A percentile compares a stretch with the other conserved stretches of the same genome.
phyloP scores from a whole-genome alignment of 2,113 vertebrate species.

The Calyptomena viridis region DNA sequence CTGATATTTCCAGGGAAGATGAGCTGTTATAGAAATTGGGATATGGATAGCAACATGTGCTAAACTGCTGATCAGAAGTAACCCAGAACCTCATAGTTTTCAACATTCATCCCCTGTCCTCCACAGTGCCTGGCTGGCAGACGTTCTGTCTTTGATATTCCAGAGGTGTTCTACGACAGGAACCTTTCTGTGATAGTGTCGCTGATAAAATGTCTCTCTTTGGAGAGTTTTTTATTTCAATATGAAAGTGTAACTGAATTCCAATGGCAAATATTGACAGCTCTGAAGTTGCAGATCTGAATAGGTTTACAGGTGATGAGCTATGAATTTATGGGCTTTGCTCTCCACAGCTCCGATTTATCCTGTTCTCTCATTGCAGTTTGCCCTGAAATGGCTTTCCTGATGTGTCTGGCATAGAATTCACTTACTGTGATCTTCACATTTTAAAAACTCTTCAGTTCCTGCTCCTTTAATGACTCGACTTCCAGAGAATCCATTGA shows the following conservation, averaged over 20 bases:
- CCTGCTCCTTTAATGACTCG: neutral
- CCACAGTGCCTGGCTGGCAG: neutral
- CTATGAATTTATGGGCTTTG: constrained; percentile 3
- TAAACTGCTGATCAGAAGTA: neutral
- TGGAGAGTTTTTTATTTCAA: neutral
- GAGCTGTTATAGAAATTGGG: neutral
- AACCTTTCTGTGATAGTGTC: neutral
- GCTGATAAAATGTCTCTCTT: neutral
- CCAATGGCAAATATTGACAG: neutral
- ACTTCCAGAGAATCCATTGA: neutral
- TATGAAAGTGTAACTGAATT: constrained; percentile 14
- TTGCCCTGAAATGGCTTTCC: constrained; percentile 14
- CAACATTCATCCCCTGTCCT: neutral
- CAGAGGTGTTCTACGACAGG: neutral
- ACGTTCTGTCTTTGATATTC: neutral
- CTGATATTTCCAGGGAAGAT: neutral
- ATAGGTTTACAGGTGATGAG: neutral
- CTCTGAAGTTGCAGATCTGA: neutral
- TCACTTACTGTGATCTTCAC: neutral
- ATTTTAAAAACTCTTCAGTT: neutral
- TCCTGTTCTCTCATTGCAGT: neutral
- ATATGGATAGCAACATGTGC: rapidly evolving
- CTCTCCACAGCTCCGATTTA: neutral
- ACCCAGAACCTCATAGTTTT: neutral
- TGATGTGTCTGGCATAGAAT: neutral